phyloP scores from a whole-genome alignment of 2,113 vertebrate genomes.

The Illadopsis cleaveri region DNA sequence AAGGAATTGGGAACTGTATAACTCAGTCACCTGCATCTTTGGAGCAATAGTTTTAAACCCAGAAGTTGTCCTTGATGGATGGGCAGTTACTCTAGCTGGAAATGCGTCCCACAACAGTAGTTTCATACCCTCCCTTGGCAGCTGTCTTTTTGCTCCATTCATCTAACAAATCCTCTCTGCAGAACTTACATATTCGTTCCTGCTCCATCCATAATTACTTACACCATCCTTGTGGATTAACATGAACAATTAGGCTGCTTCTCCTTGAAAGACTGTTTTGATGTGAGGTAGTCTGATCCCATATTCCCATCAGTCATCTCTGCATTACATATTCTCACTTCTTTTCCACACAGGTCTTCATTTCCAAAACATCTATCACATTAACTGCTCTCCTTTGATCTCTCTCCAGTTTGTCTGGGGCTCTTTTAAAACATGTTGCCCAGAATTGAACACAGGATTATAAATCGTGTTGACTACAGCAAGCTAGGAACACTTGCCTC shows the following conservation, averaged over 20 bases:
- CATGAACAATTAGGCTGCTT: not conserved
- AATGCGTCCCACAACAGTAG: not conserved
- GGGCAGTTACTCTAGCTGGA: not conserved
- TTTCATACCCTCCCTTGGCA: not conserved
- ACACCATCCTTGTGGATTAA: not conserved
- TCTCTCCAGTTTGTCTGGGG: not conserved
- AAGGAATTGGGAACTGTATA: not conserved
- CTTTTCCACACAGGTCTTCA: not conserved
- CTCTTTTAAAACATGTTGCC: not conserved
- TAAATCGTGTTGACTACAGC: conserved; percentile 15
- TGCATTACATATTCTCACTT: not conserved
- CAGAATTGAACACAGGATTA: not conserved
- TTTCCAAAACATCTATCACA: conserved; percentile 32
- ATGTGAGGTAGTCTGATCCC: not conserved
- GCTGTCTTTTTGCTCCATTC: not conserved
- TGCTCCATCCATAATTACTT: not conserved
- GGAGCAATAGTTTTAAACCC: not conserved
- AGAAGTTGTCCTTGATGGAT: not conserved
- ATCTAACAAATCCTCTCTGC: not conserved
- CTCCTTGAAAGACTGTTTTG: not conserved
- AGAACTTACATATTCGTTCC: not conserved
- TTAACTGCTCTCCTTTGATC: conserved; percentile 25
- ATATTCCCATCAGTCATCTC: conserved; percentile 4
- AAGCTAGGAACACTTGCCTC: conserved; percentile 7
- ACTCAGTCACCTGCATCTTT: not conserved